These are phyloP conservation scores for Phenacoccus solenopsis DNA, from an alignment of 1,140 invertebrate genomes.

Conservation along the genomic window DNA sequence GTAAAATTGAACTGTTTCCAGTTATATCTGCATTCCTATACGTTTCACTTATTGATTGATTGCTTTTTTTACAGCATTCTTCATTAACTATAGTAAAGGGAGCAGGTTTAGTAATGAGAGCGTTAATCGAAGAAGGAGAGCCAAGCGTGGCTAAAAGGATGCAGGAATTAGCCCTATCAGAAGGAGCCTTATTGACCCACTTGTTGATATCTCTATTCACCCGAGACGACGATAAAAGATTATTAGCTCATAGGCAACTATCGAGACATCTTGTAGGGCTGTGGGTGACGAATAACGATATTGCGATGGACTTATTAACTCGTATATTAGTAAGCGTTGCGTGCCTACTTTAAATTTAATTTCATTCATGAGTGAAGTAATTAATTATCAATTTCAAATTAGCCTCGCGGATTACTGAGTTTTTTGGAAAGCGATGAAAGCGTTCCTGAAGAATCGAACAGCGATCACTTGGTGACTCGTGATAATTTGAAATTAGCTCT, in stretches of 20 bases:
- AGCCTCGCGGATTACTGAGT: conserved; percentile 76
- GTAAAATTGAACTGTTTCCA: conserved; percentile 34
- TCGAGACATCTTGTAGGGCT: conserved; percentile 91
- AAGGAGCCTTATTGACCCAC: conserved; percentile 92
- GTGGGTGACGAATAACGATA: conserved; percentile 93
- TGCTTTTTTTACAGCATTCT: conserved; percentile 55
- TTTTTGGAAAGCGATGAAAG: conserved; percentile 80
- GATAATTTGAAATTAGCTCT: conserved; percentile 93
- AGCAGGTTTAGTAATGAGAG: conserved; percentile 90
- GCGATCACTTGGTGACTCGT: conserved; percentile 65
- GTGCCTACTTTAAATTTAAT: no score
- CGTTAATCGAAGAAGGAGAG: conserved; percentile 94
- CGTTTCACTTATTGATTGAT: neutral
- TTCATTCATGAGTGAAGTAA: no score
- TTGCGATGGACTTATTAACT: conserved; percentile 74
- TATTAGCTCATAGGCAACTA: conserved; percentile 76
- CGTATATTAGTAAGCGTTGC: conserved; percentile 33
- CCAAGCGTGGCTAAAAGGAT: conserved; percentile 79
- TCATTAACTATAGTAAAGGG: conserved; percentile 96
- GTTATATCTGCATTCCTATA: neutral
- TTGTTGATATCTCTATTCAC: conserved; percentile 84
- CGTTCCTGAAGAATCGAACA: conserved; percentile 61
- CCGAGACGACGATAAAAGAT: conserved; percentile 55
- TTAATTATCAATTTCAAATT: conserved; percentile 26
- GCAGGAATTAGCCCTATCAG: conserved; percentile 90